Conservation (phyloP, 2,888 invertebrate species). For the Rhamnusium bicolor region DNA sequence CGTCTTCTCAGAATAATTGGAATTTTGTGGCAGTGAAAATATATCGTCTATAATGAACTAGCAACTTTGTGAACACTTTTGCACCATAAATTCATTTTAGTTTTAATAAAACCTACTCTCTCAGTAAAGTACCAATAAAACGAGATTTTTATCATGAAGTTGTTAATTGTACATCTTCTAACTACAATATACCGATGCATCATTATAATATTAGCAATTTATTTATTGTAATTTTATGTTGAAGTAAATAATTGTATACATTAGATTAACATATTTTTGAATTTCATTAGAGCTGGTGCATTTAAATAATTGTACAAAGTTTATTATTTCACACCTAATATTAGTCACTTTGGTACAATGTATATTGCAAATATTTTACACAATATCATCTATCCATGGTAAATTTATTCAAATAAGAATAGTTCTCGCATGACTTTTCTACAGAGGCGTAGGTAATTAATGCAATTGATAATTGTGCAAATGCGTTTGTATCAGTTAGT, state of each 20-base stretch:
- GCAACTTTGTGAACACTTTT: too few relatives aligned
- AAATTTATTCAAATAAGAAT: conserved; percentile 4
- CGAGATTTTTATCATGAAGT: neutral
- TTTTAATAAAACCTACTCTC: neutral
- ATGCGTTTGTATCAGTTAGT: neutral
- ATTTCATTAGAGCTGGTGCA: conserved; percentile 25
- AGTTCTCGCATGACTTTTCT: neutral
- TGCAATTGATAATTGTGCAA: conserved; percentile 6
- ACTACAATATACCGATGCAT: conserved; percentile 32
- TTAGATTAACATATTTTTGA: conserved; percentile 31
- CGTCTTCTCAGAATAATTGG: too few relatives aligned
- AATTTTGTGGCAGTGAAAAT: too few relatives aligned
- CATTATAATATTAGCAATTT: conserved; percentile 38
- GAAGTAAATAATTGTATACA: conserved; percentile 31
- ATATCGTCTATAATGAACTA: too few relatives aligned
- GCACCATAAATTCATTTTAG: neutral
- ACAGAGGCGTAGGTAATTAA: conserved; percentile 19
- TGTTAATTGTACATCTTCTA: conserved; percentile 36
- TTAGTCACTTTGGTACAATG: conserved; percentile 15
- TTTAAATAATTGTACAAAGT: conserved; percentile 1
- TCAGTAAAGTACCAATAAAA: conserved; percentile 12
- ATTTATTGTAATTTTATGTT: conserved; percentile 34
- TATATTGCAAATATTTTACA: neutral
- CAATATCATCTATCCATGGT: conserved; percentile 16
- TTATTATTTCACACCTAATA: conserved; percentile 31